Evolutionary conservation across 1,140 invertebrate genomes (phyloP), one percentile per base, ranked within the genome.

Genomic region (Mylabris phalerata): DNA sequence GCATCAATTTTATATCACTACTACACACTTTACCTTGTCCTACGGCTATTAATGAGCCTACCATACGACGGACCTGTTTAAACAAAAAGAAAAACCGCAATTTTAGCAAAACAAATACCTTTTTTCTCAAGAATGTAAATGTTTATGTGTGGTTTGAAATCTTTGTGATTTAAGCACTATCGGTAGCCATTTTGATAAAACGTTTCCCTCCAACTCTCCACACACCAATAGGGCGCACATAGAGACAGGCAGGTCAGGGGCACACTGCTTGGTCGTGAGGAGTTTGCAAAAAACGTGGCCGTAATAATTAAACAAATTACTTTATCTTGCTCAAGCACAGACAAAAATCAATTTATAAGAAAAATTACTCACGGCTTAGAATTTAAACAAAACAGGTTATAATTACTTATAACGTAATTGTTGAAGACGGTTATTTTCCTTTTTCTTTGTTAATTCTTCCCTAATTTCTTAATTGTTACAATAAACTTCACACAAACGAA

Each of bases 21-120:
- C 79, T 73, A 26, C 78, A 76, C 46, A 90, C 74, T 60, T 73
- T 77, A 13, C 79, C 82, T 55, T 68, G 69, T 3, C 79, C 86
- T 7, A 86, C 72, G 4, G 75, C 73, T 32, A 88, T 65, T 11
- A 90, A 66, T 4, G 81, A 69, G 19, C 81, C 85, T 24, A 90
- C 78, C 71, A 88, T 91, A 41, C 87, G 79, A 45, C 89, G 79
- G 4, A 91, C 83, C 85, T 89, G 55, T 39, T 47, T n/a, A 50
- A 50, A 42, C 11, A 38, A 50, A 48, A 38, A 57, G 19, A 51
- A 25, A 42, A 13, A 11, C 1, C 19, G 19, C 25, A n/a, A 25
- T 45, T 50, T 57, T 32, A 32, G 7, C 32, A 50, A 25, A 49
- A 50, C 47, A 19, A 40, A 44, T 57, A 57, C 48, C 41, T 50